A percentile compares a stretch with the other conserved stretches of the same genome.
These are phyloP conservation scores for Triops cancriformis DNA, from an alignment of 1,140 invertebrate genomes.

Conservation along the genomic window DNA sequence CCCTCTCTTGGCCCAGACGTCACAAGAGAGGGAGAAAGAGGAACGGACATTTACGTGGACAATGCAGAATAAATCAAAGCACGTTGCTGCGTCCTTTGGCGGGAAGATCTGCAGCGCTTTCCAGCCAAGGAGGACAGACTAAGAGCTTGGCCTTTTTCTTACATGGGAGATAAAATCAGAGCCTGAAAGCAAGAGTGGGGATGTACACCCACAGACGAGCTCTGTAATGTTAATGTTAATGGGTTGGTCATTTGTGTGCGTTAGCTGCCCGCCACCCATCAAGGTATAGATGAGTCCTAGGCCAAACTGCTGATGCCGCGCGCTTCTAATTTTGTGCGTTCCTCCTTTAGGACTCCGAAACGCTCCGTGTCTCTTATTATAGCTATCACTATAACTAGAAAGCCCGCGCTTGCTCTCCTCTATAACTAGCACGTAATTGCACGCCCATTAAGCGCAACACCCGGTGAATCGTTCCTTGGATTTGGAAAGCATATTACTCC, in stretches of 20 bases:
- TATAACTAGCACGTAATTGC: neutral
- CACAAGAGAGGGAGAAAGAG: neutral
- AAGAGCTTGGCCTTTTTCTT: neutral
- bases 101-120: neutral
- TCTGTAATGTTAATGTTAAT: neutral
- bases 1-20: neutral
- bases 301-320: constrained; percentile 3
- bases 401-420: neutral
- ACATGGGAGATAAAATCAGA: neutral
- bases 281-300: neutral
- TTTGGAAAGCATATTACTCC: neutral
- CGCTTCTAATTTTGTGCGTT: neutral
- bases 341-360: neutral
- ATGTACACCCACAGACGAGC: neutral
- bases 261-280: constrained; percentile 8
- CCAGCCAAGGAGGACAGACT: neutral
- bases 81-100: neutral
- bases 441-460: neutral
- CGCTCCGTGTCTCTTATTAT: neutral
- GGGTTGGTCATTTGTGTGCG: constrained; percentile 12
- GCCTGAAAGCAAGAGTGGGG: neutral
- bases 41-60: neutral
- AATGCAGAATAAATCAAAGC: neutral
- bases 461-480: neutral
- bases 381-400: neutral